A percentile compares a stretch with the other conserved stretches of the same genome.
Conservation (phyloP, 2,797 vertebrate genomes). For the Sorex maritimensis region DNA sequence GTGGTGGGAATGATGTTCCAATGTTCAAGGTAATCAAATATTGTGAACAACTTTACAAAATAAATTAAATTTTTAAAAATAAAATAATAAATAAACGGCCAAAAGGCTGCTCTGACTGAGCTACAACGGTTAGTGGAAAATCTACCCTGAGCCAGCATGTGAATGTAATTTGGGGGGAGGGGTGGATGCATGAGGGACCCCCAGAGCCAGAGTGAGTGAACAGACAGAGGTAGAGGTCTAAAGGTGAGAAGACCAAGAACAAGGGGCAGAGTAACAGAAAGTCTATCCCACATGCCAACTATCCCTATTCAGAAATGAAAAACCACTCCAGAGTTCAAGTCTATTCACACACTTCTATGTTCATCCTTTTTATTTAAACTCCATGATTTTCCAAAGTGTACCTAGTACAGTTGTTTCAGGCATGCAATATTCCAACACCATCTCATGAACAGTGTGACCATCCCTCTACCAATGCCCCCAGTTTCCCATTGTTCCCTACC, state of each 20-base stretch:
- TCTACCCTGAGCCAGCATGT: conserved; percentile 10
- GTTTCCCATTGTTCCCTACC: too few relatives aligned
- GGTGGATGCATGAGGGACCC: fast-evolving
- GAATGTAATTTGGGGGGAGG: background rate
- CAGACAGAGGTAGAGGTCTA: background rate
- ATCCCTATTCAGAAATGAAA: background rate
- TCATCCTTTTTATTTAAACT: too few relatives aligned
- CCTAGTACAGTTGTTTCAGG: too few relatives aligned
- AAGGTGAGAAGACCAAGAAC: background rate
- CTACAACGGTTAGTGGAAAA: conserved; percentile 52
- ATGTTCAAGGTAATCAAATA: too few relatives aligned
- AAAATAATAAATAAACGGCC: background rate
- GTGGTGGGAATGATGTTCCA: too few relatives aligned
- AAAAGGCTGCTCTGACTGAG: background rate
- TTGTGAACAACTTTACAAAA: too few relatives aligned
- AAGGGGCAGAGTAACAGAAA: background rate
- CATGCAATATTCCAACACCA: too few relatives aligned
- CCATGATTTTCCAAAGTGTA: too few relatives aligned
- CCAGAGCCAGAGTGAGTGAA: background rate
- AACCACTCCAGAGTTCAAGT: background rate
- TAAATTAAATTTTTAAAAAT: too few relatives aligned
- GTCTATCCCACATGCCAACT: too few relatives aligned
- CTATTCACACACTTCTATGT: background rate
- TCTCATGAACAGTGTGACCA: too few relatives aligned
- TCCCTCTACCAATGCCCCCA: too few relatives aligned